These are phyloP conservation scores for Protobothrops mucrosquamatus DNA, from an alignment of 2,113 vertebrate genomes.

Conservation along the genomic window DNA sequence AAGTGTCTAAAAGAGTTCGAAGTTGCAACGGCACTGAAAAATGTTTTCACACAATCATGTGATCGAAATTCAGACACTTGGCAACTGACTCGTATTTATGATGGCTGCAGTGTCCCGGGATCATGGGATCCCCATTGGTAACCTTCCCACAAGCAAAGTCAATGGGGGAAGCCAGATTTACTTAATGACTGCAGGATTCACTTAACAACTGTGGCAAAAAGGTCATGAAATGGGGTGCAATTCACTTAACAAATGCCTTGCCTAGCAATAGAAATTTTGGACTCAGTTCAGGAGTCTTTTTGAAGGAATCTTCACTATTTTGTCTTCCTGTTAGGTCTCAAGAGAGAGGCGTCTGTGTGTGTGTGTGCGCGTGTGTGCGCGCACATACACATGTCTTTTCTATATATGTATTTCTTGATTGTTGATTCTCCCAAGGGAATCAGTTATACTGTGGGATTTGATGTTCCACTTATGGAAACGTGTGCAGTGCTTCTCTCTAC, in stretches of 20 bases:
- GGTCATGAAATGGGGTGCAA: neutral
- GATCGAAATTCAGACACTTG: neutral
- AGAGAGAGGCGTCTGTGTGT: neutral
- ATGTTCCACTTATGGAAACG: conserved; percentile 21
- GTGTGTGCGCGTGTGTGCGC: neutral
- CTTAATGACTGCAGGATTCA: neutral
- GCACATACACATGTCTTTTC: neutral
- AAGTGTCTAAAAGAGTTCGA: neutral
- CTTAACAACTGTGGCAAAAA: neutral
- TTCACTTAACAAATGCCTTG: neutral
- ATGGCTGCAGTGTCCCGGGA: neutral
- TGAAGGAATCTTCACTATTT: neutral
- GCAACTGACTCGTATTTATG: neutral
- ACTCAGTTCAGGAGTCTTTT: neutral
- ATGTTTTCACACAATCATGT: neutral
- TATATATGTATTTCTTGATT: neutral
- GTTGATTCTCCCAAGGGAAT: neutral
- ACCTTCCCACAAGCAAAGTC: neutral
- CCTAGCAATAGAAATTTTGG: neutral
- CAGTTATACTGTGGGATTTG: neutral
- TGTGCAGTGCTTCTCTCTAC: neutral
- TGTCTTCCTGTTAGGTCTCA: neutral
- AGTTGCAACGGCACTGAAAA: neutral
- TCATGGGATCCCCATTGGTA: neutral
- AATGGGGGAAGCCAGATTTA: neutral